phyloP scores from a whole-genome alignment of 64 coral and sea anemone species.

The Stichodactyla mertensii region DNA sequence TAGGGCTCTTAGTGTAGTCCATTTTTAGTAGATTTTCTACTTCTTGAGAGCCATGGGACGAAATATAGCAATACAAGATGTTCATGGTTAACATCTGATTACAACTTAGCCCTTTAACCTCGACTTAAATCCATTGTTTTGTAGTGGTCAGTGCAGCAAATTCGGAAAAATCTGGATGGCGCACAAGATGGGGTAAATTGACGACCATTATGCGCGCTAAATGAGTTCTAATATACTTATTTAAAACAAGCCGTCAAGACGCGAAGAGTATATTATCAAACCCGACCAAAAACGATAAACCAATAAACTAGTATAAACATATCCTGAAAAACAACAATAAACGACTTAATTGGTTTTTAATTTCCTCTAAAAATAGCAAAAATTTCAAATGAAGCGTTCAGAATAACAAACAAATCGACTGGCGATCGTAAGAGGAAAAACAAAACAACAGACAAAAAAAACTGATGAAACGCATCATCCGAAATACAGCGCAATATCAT shows the following conservation, averaged over 20 bases:
- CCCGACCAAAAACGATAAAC: background rate
- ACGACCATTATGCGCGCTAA: background rate
- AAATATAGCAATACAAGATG: too few relatives aligned
- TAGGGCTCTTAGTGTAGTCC: too few relatives aligned
- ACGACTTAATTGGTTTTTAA: constrained; percentile 4
- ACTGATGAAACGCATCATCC: background rate
- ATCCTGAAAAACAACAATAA: background rate
- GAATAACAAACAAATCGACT: background rate
- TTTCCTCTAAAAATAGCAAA: background rate
- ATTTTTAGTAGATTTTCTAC: too few relatives aligned
- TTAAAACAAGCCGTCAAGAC: background rate
- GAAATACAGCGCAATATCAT: background rate
- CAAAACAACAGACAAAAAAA: background rate
- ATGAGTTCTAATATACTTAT: background rate
- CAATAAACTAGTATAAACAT: constrained; percentile 9
- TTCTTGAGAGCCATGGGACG: too few relatives aligned
- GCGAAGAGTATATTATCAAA: background rate
- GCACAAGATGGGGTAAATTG: background rate
- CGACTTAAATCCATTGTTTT: too few relatives aligned
- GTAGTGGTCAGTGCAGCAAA: background rate
- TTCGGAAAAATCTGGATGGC: background rate
- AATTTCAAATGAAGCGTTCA: background rate
- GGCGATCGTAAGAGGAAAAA: background rate
- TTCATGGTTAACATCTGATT: too few relatives aligned
- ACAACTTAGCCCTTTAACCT: too few relatives aligned